phyloP scores from a whole-genome alignment of 1,140 invertebrate genomes.

The Coboldia fuscipes region DNA sequence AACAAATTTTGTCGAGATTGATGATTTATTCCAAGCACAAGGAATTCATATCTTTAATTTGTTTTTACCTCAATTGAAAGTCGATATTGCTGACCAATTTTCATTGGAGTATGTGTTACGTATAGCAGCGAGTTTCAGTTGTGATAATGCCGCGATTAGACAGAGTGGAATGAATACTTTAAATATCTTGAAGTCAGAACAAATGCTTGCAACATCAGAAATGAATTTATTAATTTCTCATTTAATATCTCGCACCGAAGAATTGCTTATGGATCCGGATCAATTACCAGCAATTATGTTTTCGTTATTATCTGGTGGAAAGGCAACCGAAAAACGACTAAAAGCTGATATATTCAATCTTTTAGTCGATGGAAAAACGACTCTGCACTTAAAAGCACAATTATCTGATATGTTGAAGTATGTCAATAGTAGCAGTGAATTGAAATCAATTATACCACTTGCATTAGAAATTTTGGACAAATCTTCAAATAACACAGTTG shows the following conservation, averaged over 20 bases:
- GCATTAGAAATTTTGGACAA: constrained; percentile 21
- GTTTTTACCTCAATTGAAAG: too few species aligned
- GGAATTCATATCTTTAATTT: too few species aligned
- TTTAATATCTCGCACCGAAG: constrained; percentile 19
- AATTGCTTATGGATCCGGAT: constrained; percentile 36
- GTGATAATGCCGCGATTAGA: too few species aligned
- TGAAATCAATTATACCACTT: constrained; percentile 14
- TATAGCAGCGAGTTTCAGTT: too few species aligned
- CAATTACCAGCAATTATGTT: constrained; percentile 29
- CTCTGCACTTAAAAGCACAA: constrained; percentile 22
- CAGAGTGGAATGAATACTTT: too few species aligned
- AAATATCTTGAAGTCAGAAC: too few species aligned
- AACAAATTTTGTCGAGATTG: too few species aligned
- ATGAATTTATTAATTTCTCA: background rate
- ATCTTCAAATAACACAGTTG: too few species aligned
- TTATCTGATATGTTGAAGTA: constrained; percentile 25
- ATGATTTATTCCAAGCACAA: too few species aligned
- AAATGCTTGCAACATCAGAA: too few species aligned
- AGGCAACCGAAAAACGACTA: background rate
- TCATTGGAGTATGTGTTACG: too few species aligned
- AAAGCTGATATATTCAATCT: background rate
- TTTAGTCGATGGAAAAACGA: constrained; percentile 9
- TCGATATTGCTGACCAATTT: too few species aligned
- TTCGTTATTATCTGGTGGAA: constrained; percentile 20
- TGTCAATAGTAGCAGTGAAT: constrained; percentile 27